Base-by-base conservation (phyloP, 2,888 invertebrate genomes). In the Lordiphosa fenestrarum region DNA sequence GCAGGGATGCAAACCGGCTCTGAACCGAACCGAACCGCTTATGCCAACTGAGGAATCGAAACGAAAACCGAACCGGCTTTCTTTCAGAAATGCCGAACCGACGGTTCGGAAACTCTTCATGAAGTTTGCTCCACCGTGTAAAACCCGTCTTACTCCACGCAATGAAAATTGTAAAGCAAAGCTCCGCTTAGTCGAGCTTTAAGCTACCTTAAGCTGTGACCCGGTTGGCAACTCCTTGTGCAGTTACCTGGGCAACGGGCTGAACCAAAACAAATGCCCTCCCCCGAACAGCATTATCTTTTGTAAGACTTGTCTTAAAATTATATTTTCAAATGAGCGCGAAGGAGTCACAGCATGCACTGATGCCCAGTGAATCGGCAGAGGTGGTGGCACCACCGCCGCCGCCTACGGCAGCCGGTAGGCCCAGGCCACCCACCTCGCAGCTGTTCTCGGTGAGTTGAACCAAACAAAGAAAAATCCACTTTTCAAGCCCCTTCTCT, bases 341-440 rank as follows among this genome's bases (percentile, higher is more conserved):
- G 5, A 44, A 6, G 5, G 33, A 15, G 33, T 7, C 10, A 30
- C 30, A 30, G 9, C 30, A 30, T n/a, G n/a, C n/a, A 30, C 10
- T 30, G 15, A 44, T 15, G 30, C n/a, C 44, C 15, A 44, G 9
- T 33, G 63, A 57, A 12, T 4, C 23, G 3, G 54, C 30, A 3
- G 54, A 54, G 30, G 47, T 67, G 3, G 70, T 68, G 4, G 72
- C 82, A 36, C 71, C 76, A 4, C 80, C 87, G 3, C 86, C 87
- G 6, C 81, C 87, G 6, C 81, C 87, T 15, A 86, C 87, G 37
- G 84, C 88, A 13, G 87, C 86, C 1, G 87, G 86, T 2, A 73
- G 86, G 33, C 86, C 86, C 4, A 73, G 86, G 30, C 86, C 86
- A 3, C 86, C 87, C 6, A 87, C 87, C 4, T 87, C 87, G 5